Evolutionary conservation across 1,140 invertebrate genomes (phyloP), one percentile per base, ranked within the genome.

Genomic region (Drosophila orena): DNA sequence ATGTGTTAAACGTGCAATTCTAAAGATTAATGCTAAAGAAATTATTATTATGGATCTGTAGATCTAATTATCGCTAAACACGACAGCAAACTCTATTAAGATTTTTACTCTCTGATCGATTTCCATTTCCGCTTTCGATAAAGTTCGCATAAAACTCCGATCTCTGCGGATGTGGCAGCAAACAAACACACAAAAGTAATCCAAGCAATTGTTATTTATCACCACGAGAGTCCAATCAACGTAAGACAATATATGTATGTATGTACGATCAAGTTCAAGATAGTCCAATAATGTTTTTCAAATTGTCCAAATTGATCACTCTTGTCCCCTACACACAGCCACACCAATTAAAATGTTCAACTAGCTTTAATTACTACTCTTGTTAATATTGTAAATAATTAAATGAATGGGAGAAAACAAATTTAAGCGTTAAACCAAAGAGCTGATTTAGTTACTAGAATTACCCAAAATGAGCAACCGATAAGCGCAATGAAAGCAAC

Each of bases 101-200:
- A 54, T 62, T 37, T 57, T 57, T 37, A 14, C 10, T 34, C 27
- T 66, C 20, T 56, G 2, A 35, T 60, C 76, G 8, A 40, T 46
- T 75, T 50, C 15, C 37, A 43, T 38, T 49, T 76, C 53, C 35
- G 64, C 53, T 60, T 53, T 60, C 56, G 11, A 52, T 27, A n/a
- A 79, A 88, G 83, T 88, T 73, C 73, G 46, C 62, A 54, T 90
- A 35, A 90, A 91, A 53, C 88, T 86, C 62, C 76, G 81, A 49
- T 88, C 86, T n/a, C 53, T 90, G 53, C 46, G 79, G 73, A 86
- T 90, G 52, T 90, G 79, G 78, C 86, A 79, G 60, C 75, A 77
- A 44, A 61, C 77, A 55, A 85, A 76, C 44, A 80, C 90, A 79
- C 78, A 42, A 70, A 73, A 46, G 37, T 27, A 40, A 66, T 52